Evolutionary conservation across 2,888 invertebrate genomes (phyloP), one percentile per base, ranked within the genome.

Genomic region (Pollenia angustigena): DNA sequence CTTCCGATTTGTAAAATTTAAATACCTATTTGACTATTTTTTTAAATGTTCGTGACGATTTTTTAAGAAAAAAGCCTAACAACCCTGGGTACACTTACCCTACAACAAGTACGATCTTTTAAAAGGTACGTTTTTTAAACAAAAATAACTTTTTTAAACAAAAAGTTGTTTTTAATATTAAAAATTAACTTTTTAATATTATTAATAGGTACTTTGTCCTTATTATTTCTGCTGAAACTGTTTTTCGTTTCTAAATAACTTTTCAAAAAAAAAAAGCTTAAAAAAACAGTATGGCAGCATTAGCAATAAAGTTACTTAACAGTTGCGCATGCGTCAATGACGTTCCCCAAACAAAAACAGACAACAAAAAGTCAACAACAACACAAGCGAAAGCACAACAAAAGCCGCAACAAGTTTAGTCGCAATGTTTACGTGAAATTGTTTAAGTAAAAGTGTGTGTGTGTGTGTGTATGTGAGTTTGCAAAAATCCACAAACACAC

Each of bases 241-340:
- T 85, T 12, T 11, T 10, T 18, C 44, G 12, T 62, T 72, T 42
- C 56, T 58, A 81, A 78, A 64, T 48, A 56, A 18, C 71, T 48
- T 46, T 66, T 2, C 2, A 72, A 14, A 75, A 11, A 84, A 56
- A 56, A 79, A 79, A 44, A 85, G 85, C 85, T 82, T 79, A 9
- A 32, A 54, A 23, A 58, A 75, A 72, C 40, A 58, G 79, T 87
- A 60, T 85, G 87, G 87, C 80, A 87, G 56, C 80, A 71, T 78
- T 14, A 10, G 23, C 14, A 56, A 14, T 4, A 50, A 52, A 66
- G 79, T 85, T 85, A 85, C 54, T 81, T 85, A 85, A 87, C 81
- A 81, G 52, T 81, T 79, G 85, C 64, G 79, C 85, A 78, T 80
- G 85, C 85, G 69, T 74, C 48, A 66, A 62, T 50, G 81, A 87